phyloP scores from a whole-genome alignment of 1,140 invertebrate genomes.

The Drosophila nasuta region DNA sequence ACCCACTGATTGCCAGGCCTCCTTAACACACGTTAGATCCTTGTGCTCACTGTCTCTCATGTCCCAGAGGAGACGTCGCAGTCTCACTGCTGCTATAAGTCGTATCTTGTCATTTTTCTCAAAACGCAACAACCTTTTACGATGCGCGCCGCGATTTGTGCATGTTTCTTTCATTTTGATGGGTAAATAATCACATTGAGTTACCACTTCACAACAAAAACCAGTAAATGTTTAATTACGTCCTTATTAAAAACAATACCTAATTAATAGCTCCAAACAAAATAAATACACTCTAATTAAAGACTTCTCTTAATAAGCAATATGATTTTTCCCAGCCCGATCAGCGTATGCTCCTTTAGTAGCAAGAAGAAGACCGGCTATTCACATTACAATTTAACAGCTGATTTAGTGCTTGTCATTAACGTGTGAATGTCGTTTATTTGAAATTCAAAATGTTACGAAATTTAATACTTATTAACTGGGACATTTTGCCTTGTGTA shows the following conservation, averaged over 20 bases:
- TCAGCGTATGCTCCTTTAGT: slow-evolving; percentile 30
- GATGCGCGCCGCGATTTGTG: neutral
- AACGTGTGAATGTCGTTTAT: slow-evolving; percentile 11
- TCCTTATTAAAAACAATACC: too few species aligned
- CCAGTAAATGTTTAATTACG: neutral
- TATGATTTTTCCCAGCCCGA: slow-evolving; percentile 6
- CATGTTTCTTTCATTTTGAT: neutral
- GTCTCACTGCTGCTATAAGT: slow-evolving; percentile 34
- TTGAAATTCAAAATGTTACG: neutral
- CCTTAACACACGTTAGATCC: slow-evolving; percentile 25
- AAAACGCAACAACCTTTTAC: slow-evolving; percentile 24
- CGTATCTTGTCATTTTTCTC: slow-evolving; percentile 31
- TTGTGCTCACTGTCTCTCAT: slow-evolving; percentile 31
- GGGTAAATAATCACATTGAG: neutral
- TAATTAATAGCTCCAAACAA: too few species aligned
- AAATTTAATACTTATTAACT: neutral
- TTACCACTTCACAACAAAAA: neutral
- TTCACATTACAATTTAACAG: slow-evolving; percentile 31
- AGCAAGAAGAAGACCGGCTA: slow-evolving; percentile 9
- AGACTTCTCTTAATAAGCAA: neutral
- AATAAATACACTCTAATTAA: neutral
- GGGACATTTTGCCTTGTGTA: slow-evolving; percentile 42
- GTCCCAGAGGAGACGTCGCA: slow-evolving; percentile 36
- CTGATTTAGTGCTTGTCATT: slow-evolving; percentile 23
- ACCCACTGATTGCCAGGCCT: slow-evolving; percentile 37